Evolutionary conservation across 2,113 vertebrate species (phyloP).

Genomic region (Opisthocomus hoazin): DNA sequence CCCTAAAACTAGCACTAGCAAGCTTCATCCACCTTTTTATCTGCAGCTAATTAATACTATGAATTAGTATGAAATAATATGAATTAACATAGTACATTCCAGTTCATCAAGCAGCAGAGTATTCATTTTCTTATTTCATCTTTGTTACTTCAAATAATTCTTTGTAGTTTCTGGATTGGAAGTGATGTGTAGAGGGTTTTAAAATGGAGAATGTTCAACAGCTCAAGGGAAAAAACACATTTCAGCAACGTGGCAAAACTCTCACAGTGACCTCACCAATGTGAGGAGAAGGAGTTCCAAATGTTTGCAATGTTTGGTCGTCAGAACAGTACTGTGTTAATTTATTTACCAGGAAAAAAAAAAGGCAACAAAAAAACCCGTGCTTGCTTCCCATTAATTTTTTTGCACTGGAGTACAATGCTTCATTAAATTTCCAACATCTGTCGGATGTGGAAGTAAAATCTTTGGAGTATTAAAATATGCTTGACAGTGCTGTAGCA

Average conservation of each 20-base stretch:
- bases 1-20: neutral
- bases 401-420: neutral
- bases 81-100: neutral
- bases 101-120: neutral
- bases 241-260: neutral
- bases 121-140: neutral
- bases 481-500: neutral
- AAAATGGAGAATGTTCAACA: neutral
- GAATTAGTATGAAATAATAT: neutral
- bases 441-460: neutral
- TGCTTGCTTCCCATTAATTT: neutral
- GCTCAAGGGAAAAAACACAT: neutral
- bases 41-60: neutral
- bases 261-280: neutral
- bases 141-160: neutral
- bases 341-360: neutral
- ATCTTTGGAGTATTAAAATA: neutral
- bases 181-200: neutral
- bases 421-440: neutral
- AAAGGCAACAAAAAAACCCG: neutral
- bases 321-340: neutral
- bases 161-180: neutral
- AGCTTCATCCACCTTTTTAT: neutral
- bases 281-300: neutral
- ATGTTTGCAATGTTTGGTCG: neutral